Evolutionary conservation across 2,888 invertebrate genomes (phyloP), one percentile per base, ranked within the genome.

Genomic region (Hyalella azteca): DNA sequence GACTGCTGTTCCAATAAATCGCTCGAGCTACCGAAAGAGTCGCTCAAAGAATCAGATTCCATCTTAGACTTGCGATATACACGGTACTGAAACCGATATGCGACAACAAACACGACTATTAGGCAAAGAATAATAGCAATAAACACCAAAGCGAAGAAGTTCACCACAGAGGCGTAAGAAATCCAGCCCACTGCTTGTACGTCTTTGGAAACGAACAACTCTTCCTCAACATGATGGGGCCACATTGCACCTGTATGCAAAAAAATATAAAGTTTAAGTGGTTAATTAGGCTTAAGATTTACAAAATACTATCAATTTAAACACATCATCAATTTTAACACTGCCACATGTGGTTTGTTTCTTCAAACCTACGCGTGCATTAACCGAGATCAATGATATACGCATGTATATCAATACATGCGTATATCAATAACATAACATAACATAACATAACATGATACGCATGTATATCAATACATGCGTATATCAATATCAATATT

Each of bases 21-120:
- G 45, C 5, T 36, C 5, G 75, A 75, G 45, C 75, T 75, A 2
- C 75, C 75, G 19, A 45, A 11, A 40, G 75, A 75, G 5, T 75
- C 19, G 29, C 36, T 19, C 11, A 75, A 26, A 2, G 75, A 75
- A 7, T 26, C 45, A 15, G 45, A 22, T 22, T 75, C 75, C 45
- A 75, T 26, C 22, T 75, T 75, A 13, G 41, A 45, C 5, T n/a
- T 15, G 11, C 40, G 40, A n/a, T 75, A 45, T 11, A 45, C 36
- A 0, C 75, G 40, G 45, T 45, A 45, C n/a, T 75, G 40, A 13
- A 75, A 11, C 4, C 1, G 5, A 22, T 39, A 45, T 3, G 45
- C 75, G 13, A 45, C 45, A n/a, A 45, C 75, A 13, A 75, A 45
- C 45, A 45, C 19, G 19, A 75, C 26, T 13, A 75, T 75, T 11